These are phyloP conservation scores for Macaca fascicularis DNA, from an alignment of 2,113 vertebrate genomes.

Conservation along the genomic window DNA sequence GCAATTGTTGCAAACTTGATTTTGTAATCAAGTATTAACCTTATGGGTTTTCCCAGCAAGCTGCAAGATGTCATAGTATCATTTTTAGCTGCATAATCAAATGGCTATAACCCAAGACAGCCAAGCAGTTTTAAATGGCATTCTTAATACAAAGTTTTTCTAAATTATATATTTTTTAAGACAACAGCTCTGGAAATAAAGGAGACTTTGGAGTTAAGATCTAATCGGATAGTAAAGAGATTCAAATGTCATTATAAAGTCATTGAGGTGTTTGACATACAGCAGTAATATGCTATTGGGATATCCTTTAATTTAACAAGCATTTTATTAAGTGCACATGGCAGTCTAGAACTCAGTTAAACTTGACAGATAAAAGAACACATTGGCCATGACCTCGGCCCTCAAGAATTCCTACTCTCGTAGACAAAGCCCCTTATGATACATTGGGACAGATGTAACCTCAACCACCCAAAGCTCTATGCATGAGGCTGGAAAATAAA, in stretches of 20 bases:
- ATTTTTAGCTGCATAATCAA: slow-evolving; percentile 77
- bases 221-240: neutral
- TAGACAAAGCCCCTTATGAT: neutral
- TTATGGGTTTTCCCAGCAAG: slow-evolving; percentile 77
- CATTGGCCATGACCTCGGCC: neutral
- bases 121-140: slow-evolving; percentile 74
- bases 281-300: neutral
- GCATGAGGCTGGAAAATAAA: neutral
- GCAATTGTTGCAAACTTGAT: slow-evolving; percentile 74
- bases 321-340: neutral
- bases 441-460: neutral
- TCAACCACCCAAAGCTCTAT: neutral
- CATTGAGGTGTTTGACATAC: neutral
- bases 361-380: neutral
- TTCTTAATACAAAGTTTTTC: slow-evolving; percentile 71
- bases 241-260: slow-evolving; percentile 17
- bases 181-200: slow-evolving; percentile 33
- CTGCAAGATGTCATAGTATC: slow-evolving; percentile 69
- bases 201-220: neutral
- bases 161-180: slow-evolving; percentile 35
- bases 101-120: slow-evolving; percentile 75
- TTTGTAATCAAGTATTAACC: slow-evolving; percentile 76
- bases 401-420: neutral
- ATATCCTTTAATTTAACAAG: neutral
- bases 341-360: neutral